Conservation (phyloP, 2,888 invertebrate genomes). For the Aleiodes testaceus region DNA sequence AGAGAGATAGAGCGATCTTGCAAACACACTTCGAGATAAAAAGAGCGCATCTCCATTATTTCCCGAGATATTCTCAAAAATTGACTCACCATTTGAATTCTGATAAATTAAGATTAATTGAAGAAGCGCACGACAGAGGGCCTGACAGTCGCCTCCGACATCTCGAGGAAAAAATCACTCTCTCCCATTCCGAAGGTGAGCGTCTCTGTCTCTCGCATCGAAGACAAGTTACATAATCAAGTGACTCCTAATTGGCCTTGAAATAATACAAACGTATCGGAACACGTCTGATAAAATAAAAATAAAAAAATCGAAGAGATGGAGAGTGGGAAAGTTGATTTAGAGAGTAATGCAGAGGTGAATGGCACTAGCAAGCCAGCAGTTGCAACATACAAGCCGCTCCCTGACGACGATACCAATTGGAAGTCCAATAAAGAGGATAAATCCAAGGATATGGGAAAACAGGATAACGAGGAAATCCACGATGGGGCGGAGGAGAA, state of each 20-base stretch:
- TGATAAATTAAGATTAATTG: too few species aligned
- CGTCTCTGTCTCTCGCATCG: too few species aligned
- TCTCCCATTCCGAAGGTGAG: too few species aligned
- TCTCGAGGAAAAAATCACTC: too few species aligned
- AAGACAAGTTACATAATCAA: too few species aligned
- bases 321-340: slow-evolving; percentile 67
- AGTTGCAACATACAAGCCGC: slow-evolving; percentile 61
- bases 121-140: too few species aligned
- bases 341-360: slow-evolving; percentile 57
- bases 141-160: too few species aligned
- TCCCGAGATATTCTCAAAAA: too few species aligned
- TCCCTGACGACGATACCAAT: slow-evolving; percentile 61
- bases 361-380: slow-evolving; percentile 60
- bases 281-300: slow-evolving; percentile 13
- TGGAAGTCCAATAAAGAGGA: slow-evolving; percentile 18
- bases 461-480: slow-evolving; percentile 60
- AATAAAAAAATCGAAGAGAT: slow-evolving; percentile 46
- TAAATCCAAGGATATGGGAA: slow-evolving; percentile 59
- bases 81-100: too few species aligned
- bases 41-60: too few species aligned
- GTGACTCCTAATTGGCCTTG: slow-evolving; percentile 7
- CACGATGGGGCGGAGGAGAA: slow-evolving; percentile 68
- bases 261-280: background rate
- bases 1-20: too few species aligned
- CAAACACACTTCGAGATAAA: too few species aligned